Conservation (phyloP, 2,113 vertebrate species). For the Loxodonta africana region DNA sequence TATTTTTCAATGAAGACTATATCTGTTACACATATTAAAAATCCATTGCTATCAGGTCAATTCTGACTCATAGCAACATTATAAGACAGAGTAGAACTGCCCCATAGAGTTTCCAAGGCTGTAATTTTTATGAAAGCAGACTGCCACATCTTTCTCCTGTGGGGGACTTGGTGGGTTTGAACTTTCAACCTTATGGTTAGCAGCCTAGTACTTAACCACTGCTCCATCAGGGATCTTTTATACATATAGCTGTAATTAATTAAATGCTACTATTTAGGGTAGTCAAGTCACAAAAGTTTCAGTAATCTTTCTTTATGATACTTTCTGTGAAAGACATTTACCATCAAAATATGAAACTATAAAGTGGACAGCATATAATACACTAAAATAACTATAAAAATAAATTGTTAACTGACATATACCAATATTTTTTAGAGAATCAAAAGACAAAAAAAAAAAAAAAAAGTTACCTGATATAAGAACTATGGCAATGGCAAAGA, state of each 20-base stretch:
- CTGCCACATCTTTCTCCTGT: too few species aligned
- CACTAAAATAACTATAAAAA: background rate
- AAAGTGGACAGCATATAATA: background rate
- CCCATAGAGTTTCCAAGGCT: too few species aligned
- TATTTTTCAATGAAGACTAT: conserved; percentile 3
- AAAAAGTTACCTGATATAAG: background rate
- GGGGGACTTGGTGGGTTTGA: too few species aligned
- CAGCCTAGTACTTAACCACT: too few species aligned
- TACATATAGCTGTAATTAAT: background rate
- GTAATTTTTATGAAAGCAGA: too few species aligned
- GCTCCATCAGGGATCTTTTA: too few species aligned
- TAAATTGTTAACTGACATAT: background rate
- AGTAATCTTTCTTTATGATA: background rate
- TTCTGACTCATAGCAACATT: too few species aligned
- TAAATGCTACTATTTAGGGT: background rate
- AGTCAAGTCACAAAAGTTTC: background rate
- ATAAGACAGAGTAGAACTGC: too few species aligned
- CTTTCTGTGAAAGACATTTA: background rate
- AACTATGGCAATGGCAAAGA: too few species aligned
- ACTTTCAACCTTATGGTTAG: too few species aligned
- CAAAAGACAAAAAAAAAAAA: background rate
- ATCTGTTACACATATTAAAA: background rate
- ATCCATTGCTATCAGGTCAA: too few species aligned
- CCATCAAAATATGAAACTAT: background rate
- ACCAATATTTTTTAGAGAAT: background rate